Evolutionary conservation across 2,888 invertebrate species (phyloP).

Genomic region (Megaustenia siamemsis): DNA sequence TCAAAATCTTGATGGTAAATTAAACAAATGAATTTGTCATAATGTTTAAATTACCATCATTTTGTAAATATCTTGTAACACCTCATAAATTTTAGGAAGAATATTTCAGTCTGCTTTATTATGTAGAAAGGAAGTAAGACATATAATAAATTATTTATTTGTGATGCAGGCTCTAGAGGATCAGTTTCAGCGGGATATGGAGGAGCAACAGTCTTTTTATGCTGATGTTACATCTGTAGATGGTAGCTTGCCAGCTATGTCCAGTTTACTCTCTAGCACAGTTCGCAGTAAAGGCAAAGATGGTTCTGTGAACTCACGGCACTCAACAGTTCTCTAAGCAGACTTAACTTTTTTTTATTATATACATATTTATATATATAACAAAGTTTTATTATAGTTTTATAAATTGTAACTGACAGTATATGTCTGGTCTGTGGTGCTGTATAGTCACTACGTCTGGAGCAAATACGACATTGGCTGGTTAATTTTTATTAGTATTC

Average conservation of each 20-base stretch:
- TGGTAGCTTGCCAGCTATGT: constrained; percentile 40
- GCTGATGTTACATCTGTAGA: constrained; percentile 69
- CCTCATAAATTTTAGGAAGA: too few species aligned
- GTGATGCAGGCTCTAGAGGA: constrained; percentile 91
- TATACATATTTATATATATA: too few species aligned
- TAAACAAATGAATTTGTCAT: too few species aligned
- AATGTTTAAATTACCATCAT: too few species aligned
- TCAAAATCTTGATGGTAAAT: too few species aligned
- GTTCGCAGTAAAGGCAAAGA: constrained; percentile 64
- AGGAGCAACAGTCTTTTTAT: constrained; percentile 89
- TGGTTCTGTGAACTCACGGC: constrained; percentile 62
- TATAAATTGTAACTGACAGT: background rate
- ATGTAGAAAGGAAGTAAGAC: too few species aligned
- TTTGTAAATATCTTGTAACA: too few species aligned
- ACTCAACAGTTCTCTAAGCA: constrained; percentile 69
- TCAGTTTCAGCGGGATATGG: constrained; percentile 92
- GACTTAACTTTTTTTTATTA: background rate
- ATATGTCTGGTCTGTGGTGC: background rate
- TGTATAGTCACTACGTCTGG: background rate
- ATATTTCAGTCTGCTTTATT: too few species aligned
- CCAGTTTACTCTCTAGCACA: constrained; percentile 59
- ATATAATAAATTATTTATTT: too few species aligned
- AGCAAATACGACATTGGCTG: background rate
- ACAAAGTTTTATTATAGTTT: background rate
- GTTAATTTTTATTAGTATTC: background rate